Conservation (phyloP, 2,888 invertebrate genomes). For the Thyatira batis region DNA sequence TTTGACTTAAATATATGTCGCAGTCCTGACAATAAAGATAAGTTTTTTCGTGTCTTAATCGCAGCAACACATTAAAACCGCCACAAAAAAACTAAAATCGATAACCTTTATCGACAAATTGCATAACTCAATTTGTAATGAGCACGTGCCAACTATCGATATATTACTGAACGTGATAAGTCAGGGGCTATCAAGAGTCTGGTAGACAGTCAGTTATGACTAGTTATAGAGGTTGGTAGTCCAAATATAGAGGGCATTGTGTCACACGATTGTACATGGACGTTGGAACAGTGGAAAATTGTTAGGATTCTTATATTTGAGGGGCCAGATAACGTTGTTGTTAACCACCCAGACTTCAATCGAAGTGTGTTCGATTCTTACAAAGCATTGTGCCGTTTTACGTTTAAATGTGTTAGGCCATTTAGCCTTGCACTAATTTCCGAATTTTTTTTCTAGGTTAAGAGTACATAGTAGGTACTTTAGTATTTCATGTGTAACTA, state of each 20-base stretch:
- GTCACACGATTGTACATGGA: neutral
- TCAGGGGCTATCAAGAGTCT: neutral
- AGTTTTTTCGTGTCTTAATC: neutral
- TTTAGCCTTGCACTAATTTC: no score
- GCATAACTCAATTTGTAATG: neutral
- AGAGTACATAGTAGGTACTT: no score
- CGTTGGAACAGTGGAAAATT: neutral
- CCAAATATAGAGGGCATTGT: neutral
- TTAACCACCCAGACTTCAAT: no score
- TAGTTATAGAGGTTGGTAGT: neutral
- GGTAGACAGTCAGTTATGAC: neutral
- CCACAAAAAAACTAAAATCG: neutral
- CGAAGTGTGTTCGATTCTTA: no score
- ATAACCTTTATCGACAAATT: neutral
- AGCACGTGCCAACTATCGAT: constrained; percentile 1
- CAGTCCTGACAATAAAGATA: no score
- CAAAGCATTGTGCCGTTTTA: no score
- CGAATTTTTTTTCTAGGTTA: no score
- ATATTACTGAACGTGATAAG: neutral
- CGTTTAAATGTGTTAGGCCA: no score
- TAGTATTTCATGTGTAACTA: no score
- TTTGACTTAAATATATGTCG: no score
- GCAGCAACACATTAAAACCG: neutral
- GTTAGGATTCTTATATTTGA: neutral
- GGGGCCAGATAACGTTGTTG: no score